phyloP scores from a whole-genome alignment of 1,140 invertebrate genomes.

The Globodera rostochiensis region DNA sequence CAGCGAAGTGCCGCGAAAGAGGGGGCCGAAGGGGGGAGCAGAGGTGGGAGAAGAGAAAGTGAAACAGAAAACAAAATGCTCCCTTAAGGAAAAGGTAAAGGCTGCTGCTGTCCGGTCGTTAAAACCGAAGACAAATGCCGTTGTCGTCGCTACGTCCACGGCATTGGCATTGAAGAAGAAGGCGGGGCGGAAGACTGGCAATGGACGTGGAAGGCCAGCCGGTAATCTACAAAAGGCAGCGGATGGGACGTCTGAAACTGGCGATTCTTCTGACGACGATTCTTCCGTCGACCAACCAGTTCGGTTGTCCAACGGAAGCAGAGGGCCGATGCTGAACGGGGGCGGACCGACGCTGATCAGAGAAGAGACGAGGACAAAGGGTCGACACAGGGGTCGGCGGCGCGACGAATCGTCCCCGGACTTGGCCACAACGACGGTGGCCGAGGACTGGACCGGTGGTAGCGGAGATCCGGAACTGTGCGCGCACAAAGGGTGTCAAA shows the following conservation, averaged over 20 bases:
- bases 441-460: slow-evolving; percentile 30
- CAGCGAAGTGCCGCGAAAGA: not conserved
- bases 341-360: not conserved
- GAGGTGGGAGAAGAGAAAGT: not conserved
- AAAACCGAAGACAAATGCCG: not conserved
- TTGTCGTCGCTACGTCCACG: not conserved
- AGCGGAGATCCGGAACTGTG: slow-evolving; percentile 36
- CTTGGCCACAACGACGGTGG: slow-evolving; percentile 13
- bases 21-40: not conserved
- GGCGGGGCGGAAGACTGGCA: not conserved
- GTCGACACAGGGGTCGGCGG: not conserved
- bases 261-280: not conserved
- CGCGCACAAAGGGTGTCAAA: slow-evolving; percentile 28
- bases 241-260: not conserved
- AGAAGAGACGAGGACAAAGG: not conserved
- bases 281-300: slow-evolving; percentile 1
- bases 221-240: not conserved
- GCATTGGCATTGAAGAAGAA: not conserved
- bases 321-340: not conserved
- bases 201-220: not conserved
- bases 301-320: not conserved
- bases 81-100: not conserved
- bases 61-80: not conserved
- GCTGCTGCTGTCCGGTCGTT: not conserved
- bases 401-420: not conserved